Evolutionary conservation across 2,888 invertebrate genomes (phyloP).

Genomic region (Diarsia rubi): DNA sequence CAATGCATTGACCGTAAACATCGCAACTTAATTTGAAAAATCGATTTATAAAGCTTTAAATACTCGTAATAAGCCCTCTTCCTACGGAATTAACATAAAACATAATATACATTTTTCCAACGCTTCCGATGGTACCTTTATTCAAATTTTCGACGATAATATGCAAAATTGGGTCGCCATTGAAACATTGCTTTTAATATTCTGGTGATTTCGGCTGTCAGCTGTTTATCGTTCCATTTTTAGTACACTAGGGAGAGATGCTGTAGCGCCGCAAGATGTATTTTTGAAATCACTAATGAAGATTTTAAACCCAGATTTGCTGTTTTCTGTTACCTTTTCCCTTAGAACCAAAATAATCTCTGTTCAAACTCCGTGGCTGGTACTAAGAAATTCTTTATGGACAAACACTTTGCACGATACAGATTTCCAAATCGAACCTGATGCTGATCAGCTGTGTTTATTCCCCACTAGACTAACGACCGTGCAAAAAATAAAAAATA

Average conservation of each 20-base stretch:
- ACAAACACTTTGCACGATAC: too few species aligned
- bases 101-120: conserved; percentile 61
- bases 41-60: conserved; percentile 19
- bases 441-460: too few species aligned
- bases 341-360: too few species aligned
- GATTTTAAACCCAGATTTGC: not conserved
- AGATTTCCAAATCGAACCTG: too few species aligned
- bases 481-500: not conserved
- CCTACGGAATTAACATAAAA: conserved; percentile 54
- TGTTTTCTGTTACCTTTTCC: not conserved
- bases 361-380: not conserved
- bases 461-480: not conserved
- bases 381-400: too few species aligned
- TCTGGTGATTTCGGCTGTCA: conserved; percentile 40
- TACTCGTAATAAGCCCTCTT: conserved; percentile 42
- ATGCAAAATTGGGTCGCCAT: conserved; percentile 64
- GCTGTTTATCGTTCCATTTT: conserved; percentile 33
- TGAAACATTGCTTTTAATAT: conserved; percentile 67
- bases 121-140: conserved; percentile 63
- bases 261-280: not conserved
- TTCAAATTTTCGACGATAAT: conserved; percentile 65
- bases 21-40: not conserved
- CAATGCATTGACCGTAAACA: not conserved
- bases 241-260: conserved; percentile 2
- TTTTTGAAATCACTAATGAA: not conserved